Evolutionary conservation across 1,140 invertebrate species (phyloP), one percentile per base, ranked within the genome.

Genomic region (Periplaneta americana): DNA sequence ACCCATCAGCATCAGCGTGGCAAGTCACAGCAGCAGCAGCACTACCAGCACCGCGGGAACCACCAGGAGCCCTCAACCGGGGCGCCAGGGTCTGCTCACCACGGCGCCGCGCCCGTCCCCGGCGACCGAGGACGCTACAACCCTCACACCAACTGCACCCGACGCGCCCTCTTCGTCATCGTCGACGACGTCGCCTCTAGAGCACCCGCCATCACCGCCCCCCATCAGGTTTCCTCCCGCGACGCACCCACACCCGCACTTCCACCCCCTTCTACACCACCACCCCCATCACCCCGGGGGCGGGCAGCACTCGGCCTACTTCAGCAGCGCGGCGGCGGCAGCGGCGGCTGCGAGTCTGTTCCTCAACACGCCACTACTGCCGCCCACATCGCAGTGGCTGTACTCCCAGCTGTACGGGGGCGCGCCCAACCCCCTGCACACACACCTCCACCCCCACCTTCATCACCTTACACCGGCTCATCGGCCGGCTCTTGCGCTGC

Each of bases 341-440:
- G 93, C 92, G 34, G 85, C 93, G 84, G 93, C 93, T 10, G 92
- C 92, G 8, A 92, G 93, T 86, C 87, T 94, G 57, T 94, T 94
- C 84, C 87, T 94, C 34, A 94, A 94, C 85, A 91, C 92, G 6
- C 93, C 93, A 0, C 87, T 94, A 13, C 85, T 94, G 57, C 92
- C 93, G n/a, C 92, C 93, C 5, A 92, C 93, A 2, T 92, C 92
- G 37, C 93, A 93, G 80, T 94, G 93, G 93, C 87, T 94, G 1
- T 94, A 94, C 85, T 93, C 92, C 0, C 93, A 94, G 84, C 88
- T 94, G 2, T 94, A 94, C 31, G 81, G 81, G 1, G 22, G 48
- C 28, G 48, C 6, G 22, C 22, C 48, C 22, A 66, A 33, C 48
- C 74, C 18, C n/a, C 28, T 32, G 32, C 57, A 32, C 39, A 39